Conservation (phyloP, 2,888 invertebrate genomes). For the Xanthorhoe designata region DNA sequence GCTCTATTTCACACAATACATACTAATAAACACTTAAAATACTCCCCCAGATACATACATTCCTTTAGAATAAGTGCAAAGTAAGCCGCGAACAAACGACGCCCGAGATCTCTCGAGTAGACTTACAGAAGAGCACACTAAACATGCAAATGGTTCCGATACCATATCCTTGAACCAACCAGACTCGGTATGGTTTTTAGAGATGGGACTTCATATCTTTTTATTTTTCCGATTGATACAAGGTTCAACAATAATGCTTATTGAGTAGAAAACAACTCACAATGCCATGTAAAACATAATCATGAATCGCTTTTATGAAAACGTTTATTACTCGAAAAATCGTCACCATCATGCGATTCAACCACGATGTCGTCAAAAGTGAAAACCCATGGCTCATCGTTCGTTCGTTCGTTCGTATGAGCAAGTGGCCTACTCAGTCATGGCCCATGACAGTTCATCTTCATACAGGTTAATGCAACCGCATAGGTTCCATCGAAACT, state of each 20-base stretch:
- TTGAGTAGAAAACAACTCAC: neutral
- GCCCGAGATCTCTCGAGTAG: conserved; percentile 37
- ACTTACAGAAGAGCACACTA: conserved; percentile 50
- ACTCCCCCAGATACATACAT: conserved; percentile 35
- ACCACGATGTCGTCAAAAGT: too few relatives aligned
- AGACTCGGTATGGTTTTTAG: conserved; percentile 46
- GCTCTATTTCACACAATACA: conserved; percentile 2
- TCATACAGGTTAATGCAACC: too few relatives aligned
- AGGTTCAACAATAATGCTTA: too few relatives aligned
- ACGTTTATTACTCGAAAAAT: too few relatives aligned
- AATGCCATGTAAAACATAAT: too few relatives aligned
- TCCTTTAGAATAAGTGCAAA: conserved; percentile 37
- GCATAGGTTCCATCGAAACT: too few relatives aligned
- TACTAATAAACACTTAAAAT: conserved; percentile 34
- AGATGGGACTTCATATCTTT: conserved; percentile 9
- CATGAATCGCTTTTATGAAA: too few relatives aligned
- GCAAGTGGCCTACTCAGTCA: too few relatives aligned
- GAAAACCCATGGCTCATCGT: too few relatives aligned
- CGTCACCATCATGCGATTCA: too few relatives aligned
- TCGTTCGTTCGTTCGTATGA: too few relatives aligned
- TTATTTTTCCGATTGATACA: neutral
- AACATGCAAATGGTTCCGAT: conserved; percentile 60
- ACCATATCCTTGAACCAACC: conserved; percentile 54
- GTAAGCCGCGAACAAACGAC: conserved; percentile 43
- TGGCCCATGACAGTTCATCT: too few relatives aligned